phyloP scores from a whole-genome alignment of 1,140 invertebrate species.

The Spodoptera frugiperda region DNA sequence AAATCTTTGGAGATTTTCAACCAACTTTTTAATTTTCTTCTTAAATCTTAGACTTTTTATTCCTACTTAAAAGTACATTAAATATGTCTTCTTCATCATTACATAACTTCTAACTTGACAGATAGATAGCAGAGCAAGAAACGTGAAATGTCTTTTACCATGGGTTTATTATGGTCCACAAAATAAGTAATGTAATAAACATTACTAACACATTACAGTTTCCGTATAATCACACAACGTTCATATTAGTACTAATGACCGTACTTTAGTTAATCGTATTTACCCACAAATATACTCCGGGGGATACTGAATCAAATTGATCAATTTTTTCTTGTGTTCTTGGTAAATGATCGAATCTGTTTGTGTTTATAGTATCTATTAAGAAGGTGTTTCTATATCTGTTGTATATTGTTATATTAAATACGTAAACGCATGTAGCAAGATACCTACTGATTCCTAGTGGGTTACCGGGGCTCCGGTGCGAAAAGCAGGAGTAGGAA shows the following conservation, averaged over 20 bases:
- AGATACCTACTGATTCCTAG: too few species aligned
- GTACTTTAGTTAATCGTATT: constrained; percentile 6
- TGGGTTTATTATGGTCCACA: not conserved
- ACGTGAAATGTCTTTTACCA: not conserved
- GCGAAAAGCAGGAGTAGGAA: too few species aligned
- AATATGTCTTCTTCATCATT: too few species aligned
- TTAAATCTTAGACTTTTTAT: too few species aligned
- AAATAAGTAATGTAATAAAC: not conserved
- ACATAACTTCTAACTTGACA: too few species aligned
- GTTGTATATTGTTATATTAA: too few species aligned
- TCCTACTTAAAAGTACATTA: too few species aligned
- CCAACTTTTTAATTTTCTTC: too few species aligned
- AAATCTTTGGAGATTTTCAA: too few species aligned
- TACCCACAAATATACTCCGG: not conserved
- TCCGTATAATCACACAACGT: not conserved
- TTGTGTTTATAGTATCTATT: not conserved
- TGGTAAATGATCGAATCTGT: not conserved
- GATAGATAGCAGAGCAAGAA: too few species aligned
- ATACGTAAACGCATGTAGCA: too few species aligned
- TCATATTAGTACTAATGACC: constrained; percentile 8
- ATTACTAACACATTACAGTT: not conserved
- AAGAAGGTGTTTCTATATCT: not conserved
- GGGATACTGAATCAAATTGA: constrained; percentile 8
- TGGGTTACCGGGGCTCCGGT: too few species aligned
- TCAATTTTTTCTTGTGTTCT: not conserved